Base-by-base conservation (phyloP, 2,888 invertebrate species). In the Laothoe populi region DNA sequence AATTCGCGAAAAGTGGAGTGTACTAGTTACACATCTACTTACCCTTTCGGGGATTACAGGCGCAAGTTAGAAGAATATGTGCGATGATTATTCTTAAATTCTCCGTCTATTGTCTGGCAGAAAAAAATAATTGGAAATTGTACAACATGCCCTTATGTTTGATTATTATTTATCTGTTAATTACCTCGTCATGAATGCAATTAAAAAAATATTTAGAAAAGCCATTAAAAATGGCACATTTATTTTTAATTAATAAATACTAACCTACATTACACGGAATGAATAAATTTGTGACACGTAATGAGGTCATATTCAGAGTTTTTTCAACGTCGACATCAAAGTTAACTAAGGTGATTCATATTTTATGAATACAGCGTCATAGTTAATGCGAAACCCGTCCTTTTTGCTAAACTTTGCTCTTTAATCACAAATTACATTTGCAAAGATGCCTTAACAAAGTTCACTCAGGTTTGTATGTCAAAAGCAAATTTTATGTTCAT, bases 371-470 rank as follows among this genome's bases (percentile, higher is more conserved):
- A 11, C 49, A n/a, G 10, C 53, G 19, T 53, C n/a, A 26, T 53
- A 31, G 35, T 53, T 35, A 35, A 53, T 35, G 19, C 31, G 31
- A 16, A 35, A 19, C 31, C 8, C 11, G n/a, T 31, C 31, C 57
- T 24, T 40, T n/a, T 38, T 38, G 38, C 38, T 38, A 38, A 35
- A 40, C 38, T 35, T 38, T n/a, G 13, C 57, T 40, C 40, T 40
- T 57, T 57, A 42, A 10, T 40, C 23, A 23, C 40, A 42, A 57
- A 57, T 57, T 40, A 2, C 19, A 57, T 57, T 57, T 57, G 57
- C 40, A 40, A 57, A 42, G 57, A 24, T 40, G 13, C 40, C 57
- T 57, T 24, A 57, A 57, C 57, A 19, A 57, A 57, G 40, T 57
- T 23, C 40, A 13, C 23, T 23, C n/a, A 7, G 8, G 57, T n/a